Evolutionary conservation across 2,797 vertebrate species (phyloP), one percentile per base, ranked within the genome.

Genomic region (Pangasius mekongensis): DNA sequence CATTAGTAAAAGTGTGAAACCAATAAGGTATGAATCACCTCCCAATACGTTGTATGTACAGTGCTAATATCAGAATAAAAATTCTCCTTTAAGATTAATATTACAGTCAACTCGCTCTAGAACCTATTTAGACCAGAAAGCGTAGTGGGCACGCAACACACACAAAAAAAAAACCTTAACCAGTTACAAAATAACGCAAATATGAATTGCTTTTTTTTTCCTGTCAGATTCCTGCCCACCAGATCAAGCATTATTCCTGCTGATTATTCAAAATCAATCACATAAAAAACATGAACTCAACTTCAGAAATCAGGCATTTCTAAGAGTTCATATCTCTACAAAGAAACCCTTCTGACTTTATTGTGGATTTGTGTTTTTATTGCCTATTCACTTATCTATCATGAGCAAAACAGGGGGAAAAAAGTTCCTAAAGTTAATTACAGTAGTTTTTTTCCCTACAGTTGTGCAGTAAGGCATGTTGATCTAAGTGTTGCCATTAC

Each of bases 401-500:
- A 49, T 22, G 36, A 2, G 13, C 74, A 30, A 18, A n/a, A 18
- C 52, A 36, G 67, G 8, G 3, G 24, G 0, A 30, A 58, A 74
- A 43, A 74, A 43, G 0, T 58, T 18, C 16, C 69, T 56, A 56
- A 16, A 1, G 84, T 43, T 77, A 64, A 54, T 24, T 24, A 33
- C 9, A 39, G 71, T 62, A 62, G 9, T 20, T 58, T n/a, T 30
- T 66, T 80, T 20, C 47, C 47, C 9, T 86, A 56, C 86, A 89
- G 88, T 71, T 36, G 60, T 85, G 73, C 69, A 84, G 67, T 58
- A 0, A 33, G 33, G 69, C 81, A 88, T 83, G 87, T 84, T 91
- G 69, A 89, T 91, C 83, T 85, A 83, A 91, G 87, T 66, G 90
- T 89, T 92, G 92, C 90, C 90, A 90, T 91, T 90, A 92, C 92